Base-by-base conservation (phyloP, 92 coral and sea anemone species). In the Zoanthus gigantus region DNA sequence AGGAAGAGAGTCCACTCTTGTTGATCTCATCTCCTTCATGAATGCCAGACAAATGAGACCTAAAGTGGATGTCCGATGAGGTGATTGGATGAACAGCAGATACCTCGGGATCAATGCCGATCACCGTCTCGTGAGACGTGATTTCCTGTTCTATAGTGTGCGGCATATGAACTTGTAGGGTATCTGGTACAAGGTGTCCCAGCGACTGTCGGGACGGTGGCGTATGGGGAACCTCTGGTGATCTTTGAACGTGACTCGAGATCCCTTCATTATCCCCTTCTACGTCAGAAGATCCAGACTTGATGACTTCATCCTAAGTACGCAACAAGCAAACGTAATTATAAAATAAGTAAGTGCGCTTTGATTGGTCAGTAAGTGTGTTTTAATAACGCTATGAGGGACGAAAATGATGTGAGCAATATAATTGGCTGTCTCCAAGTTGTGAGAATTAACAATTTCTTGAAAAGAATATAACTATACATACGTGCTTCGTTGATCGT, bases 211-310 rank as follows among this genome's bases (percentile, higher is more conserved):
- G 72, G 48, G 68, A 42, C 65, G 88, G 50, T 83, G 96, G 71
- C 88, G 92, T 78, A 90, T 74, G 74, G 47, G 92, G 87, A 78
- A 81, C 75, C 82, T 94, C 93, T 67, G 85, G 53, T 13, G 89
- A 77, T 74, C 91, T 76, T 48, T 89, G 88, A n/a, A 88, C 56
- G 81, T 81, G 91, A 34, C 82, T 12, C 18, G 88, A 53, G 13
- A 53, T 79, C 37, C 89, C 92, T 29, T 82, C 74, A 72, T 50
- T 65, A 14, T 91, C 94, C 1, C 92, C 87, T 76, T 95, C 98
- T 63, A 94, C 87, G 92, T 95, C 98, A 7, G 96, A 93, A 7
- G 96, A 91, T 13, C 92, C 92, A 11, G 94, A 89, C 44, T 89
- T 92, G 29, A 86, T 84, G 69, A 87, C 84, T 67, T 92, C 94